Percentiles rank a stretch among this genome's conserved stretches.
phyloP scores from a whole-genome alignment of 2,888 invertebrate species.

The Phyto melanocephala region DNA sequence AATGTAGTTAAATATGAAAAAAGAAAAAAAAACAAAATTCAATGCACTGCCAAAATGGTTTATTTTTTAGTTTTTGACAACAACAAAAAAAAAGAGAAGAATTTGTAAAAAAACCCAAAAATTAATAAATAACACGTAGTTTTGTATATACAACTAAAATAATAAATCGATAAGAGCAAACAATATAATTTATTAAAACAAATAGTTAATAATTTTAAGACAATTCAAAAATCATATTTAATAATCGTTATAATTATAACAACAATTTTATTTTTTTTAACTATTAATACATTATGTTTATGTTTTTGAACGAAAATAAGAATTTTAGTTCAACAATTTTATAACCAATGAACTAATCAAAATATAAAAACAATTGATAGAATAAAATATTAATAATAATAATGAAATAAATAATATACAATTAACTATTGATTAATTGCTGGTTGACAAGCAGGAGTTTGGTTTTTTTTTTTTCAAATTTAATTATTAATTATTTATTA shows the following conservation, averaged over 20 bases:
- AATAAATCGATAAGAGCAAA: constrained; percentile 46
- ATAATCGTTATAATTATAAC: neutral
- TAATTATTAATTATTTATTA: no score
- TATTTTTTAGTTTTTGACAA: constrained; percentile 69
- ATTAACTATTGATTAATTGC: no score
- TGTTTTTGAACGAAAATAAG: no score
- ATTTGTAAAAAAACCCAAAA: constrained; percentile 26
- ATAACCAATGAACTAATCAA: neutral
- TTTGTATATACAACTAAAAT: constrained; percentile 40
- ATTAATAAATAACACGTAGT: constrained; percentile 12
- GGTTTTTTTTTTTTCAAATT: no score
- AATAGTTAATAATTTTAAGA: constrained; percentile 31
- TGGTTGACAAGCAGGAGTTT: no score
- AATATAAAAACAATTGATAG: neutral
- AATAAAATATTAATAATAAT: no score
- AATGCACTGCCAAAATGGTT: constrained; percentile 78
- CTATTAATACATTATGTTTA: no score
- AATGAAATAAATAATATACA: no score
- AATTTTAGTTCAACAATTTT: no score
- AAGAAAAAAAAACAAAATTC: constrained; percentile 65
- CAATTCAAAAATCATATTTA: constrained; percentile 17
- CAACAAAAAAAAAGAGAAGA: constrained; percentile 59
- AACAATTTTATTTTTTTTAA: neutral
- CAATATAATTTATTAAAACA: constrained; percentile 35
- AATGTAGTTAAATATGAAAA: constrained; percentile 45